Base-by-base conservation (phyloP, 2,113 vertebrate genomes). In the Notothenia coriiceps region DNA sequence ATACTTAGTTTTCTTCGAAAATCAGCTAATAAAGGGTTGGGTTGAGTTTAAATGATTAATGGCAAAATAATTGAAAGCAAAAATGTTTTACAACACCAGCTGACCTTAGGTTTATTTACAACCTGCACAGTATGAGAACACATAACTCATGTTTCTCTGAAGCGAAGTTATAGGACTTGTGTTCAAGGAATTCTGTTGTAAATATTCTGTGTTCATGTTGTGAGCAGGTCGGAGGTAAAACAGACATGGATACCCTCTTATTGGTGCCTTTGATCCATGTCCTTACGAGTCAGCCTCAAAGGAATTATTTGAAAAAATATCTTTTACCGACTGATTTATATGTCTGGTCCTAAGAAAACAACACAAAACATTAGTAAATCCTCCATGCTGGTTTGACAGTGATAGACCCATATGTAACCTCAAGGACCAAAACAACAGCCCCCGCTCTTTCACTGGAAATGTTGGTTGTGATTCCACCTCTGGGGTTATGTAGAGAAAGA, bases 211-310 rank as follows among this genome's bases (percentile, higher is more conserved):
- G 74, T 47, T 44, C 2, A 7, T 2, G 18, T 9, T 62, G 56
- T 35, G 56, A 25, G n/a, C 14, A 46, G 82, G 67, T 85, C 66
- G 74, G 74, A 70, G 76, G 72, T 81, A 52, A 46, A 56, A 29
- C 35, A n/a, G 66, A 80, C 67, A 80, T 9, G 15, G 35, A 71
- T 8, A 20, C 46, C 65, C 54, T 62, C 33, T n/a, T 62, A 33
- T n/a, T 6, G 20, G 20, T 1, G 18, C n/a, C 50, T 91, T 82
- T 79, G 67, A 87, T 77, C 33, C 10, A 1, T 49, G 40, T 76
- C 10, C 20, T 55, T 0, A 66, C 18, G 25, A 25, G 14, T 59
- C 11, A 10, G 18, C 29, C 62, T 22, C 12, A 20, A 25, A 43
- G 64, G 46, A 43, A 20, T 55, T 25, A 15, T 17, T 14, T 5